Evolutionary conservation across 2,888 invertebrate species (phyloP), one percentile per base, ranked within the genome.

Genomic region (Perizoma affinitatum): DNA sequence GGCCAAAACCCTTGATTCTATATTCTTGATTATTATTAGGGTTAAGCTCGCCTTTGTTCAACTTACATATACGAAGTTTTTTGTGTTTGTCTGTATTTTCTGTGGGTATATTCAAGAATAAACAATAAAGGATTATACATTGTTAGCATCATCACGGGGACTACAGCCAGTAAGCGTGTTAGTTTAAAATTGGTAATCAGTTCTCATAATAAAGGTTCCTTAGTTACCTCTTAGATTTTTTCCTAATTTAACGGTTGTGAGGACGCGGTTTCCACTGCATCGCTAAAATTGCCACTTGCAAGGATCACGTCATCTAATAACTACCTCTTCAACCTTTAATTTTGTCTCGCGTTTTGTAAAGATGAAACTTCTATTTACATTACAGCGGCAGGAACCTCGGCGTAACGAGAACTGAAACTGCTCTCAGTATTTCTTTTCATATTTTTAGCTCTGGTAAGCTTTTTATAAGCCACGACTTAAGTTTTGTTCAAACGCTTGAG

Each of bases 261-360:
- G 65, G 66, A 69, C 64, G 62, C 61, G 68, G 73, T 72, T 73
- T 68, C 52, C 66, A 65, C 64, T 65, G 62, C 71, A 67, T 68
- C 65, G 67, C 65, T 69, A 70, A 75, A 77, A 78, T 78, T 77
- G 76, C 74, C 75, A 78, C 79, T 79, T 74, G 75, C 63, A 67
- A 68, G 33, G 52, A 50, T 62, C 66, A 65, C 67, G 67, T 63
- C 66, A 66, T 65, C 65, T 63, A 58, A 61, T 65, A 63, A 62
- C 63, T 58, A 60, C 66, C 66, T 61, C 68, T 66, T 64, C 68
- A 68, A 68, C 64, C 66, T 68, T 68, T 68, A 66, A 66, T 66
- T 66, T 66, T 64, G 64, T 62, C 66, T 68, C 66, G 49, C 56
- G 54, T 58, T 61, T 55, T 57, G 47, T 45, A 41, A 52, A 63